phyloP scores from a whole-genome alignment of 2,888 invertebrate species.

The Acrobasis consociella region DNA sequence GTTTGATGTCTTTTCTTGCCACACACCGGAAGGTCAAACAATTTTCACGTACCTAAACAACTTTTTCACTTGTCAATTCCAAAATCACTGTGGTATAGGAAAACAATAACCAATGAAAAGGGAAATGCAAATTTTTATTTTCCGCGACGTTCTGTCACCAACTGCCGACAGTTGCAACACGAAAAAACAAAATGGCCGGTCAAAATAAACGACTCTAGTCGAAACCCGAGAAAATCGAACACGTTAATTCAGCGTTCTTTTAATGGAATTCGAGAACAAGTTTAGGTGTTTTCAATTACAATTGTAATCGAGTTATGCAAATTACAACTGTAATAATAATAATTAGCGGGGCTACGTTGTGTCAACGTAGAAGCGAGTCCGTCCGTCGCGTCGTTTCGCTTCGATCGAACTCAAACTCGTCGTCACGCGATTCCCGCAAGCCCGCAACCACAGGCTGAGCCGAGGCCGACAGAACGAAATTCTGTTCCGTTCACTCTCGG shows the following conservation, averaged over 20 bases:
- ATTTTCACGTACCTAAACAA: conserved; percentile 8
- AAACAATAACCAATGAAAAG: conserved; percentile 32
- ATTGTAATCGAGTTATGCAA: conserved; percentile 51
- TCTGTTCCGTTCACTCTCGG: conserved; percentile 65
- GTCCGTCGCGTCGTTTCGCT: conserved; percentile 30
- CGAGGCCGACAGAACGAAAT: conserved; percentile 46
- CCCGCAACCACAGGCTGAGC: conserved; percentile 24
- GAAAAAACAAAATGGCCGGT: conserved; percentile 77
- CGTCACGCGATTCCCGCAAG: conserved; percentile 12
- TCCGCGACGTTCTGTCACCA: conserved; percentile 56
- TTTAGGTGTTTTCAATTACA: conserved; percentile 33
- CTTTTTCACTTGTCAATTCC: conserved; percentile 14
- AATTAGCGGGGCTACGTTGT: conserved; percentile 26
- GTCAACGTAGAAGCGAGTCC: conserved; percentile 20
- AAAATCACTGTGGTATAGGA: conserved; percentile 25
- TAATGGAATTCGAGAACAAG: conserved; percentile 3
- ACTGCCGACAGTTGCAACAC: conserved; percentile 39
- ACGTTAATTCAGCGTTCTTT: neutral
- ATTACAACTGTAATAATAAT: conserved; percentile 47
- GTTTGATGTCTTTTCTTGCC: neutral
- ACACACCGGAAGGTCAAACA: conserved; percentile 13
- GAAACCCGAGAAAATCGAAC: conserved; percentile 27
- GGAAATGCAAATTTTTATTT: conserved; percentile 54
- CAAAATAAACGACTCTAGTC: conserved; percentile 51
- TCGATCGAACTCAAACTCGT: conserved; percentile 40